phyloP scores from a whole-genome alignment of 1,140 invertebrate species.

The Parasteatoda tepidariorum region DNA sequence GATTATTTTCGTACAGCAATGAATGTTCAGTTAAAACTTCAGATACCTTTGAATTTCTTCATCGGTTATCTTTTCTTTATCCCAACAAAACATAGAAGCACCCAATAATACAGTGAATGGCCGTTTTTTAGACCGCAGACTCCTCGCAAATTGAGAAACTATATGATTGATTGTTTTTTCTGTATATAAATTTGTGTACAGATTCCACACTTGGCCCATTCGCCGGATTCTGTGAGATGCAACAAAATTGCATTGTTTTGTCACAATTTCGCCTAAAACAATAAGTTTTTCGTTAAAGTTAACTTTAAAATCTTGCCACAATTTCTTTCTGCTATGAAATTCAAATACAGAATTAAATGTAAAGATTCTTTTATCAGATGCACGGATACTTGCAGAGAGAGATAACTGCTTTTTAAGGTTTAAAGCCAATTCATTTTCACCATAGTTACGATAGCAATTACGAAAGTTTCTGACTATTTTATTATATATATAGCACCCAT shows the following conservation, averaged over 20 bases:
- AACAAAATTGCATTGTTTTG: conserved; percentile 65
- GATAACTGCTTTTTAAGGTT: conserved; percentile 9
- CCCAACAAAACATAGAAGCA: conserved; percentile 66
- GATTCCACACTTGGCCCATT: conserved; percentile 64
- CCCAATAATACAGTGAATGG: conserved; percentile 63
- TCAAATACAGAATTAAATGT: conserved; percentile 47
- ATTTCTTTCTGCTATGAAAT: conserved; percentile 30
- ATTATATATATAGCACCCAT: conserved; percentile 37
- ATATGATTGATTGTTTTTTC: conserved; percentile 63
- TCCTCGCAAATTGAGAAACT: conserved; percentile 59
- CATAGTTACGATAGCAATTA: conserved; percentile 12
- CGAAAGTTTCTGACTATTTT: conserved; percentile 40
- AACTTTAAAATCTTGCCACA: conserved; percentile 31
- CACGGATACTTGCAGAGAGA: conserved; percentile 9
- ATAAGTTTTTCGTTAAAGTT: conserved; percentile 59
- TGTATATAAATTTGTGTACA: conserved; percentile 66
- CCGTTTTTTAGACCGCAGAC: conserved; percentile 50
- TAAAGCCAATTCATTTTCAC: conserved; percentile 20
- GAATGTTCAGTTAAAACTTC: too few relatives aligned
- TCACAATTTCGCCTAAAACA: conserved; percentile 63
- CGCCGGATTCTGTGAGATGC: conserved; percentile 65
- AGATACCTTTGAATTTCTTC: conserved; percentile 65
- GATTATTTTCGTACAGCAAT: too few relatives aligned
- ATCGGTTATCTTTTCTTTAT: conserved; percentile 66
- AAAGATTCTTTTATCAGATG: neutral